Conservation (phyloP, 2,797 vertebrate genomes). For the Setipinna tenuifilis region DNA sequence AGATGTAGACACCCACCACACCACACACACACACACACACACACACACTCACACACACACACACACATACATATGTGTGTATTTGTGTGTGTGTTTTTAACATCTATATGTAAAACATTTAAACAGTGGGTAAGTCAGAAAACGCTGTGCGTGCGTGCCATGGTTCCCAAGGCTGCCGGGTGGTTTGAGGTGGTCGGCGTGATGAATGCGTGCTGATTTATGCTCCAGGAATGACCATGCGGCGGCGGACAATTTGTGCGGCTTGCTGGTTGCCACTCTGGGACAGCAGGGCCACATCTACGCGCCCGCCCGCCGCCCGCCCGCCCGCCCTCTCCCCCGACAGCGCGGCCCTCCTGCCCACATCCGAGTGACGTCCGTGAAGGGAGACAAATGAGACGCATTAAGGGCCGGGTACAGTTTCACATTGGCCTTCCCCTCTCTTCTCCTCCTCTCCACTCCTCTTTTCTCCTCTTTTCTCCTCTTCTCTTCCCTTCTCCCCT, state of each 20-base stretch:
- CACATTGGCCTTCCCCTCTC: neutral
- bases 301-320: no score
- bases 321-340: slow-evolving; percentile 28
- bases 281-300: slow-evolving; percentile 30
- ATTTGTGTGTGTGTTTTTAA: no score
- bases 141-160: neutral
- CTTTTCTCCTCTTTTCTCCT: neutral
- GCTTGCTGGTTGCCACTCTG: slow-evolving; percentile 6
- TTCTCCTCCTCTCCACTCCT: neutral
- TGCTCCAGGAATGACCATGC: slow-evolving; percentile 25
- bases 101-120: neutral
- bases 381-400: slow-evolving; percentile 40
- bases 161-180: neutral
- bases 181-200: neutral
- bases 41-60: neutral
- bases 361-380: slow-evolving; percentile 43
- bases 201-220: neutral
- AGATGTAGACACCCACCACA: neutral
- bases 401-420: slow-evolving; percentile 33
- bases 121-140: neutral
- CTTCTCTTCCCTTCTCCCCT: neutral
- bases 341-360: slow-evolving; percentile 31
- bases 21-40: neutral
- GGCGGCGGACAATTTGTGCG: slow-evolving; percentile 19
- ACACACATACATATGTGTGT: neutral